Evolutionary conservation across 2,113 vertebrate species (phyloP).

Genomic region (Tinamus guttatus): DNA sequence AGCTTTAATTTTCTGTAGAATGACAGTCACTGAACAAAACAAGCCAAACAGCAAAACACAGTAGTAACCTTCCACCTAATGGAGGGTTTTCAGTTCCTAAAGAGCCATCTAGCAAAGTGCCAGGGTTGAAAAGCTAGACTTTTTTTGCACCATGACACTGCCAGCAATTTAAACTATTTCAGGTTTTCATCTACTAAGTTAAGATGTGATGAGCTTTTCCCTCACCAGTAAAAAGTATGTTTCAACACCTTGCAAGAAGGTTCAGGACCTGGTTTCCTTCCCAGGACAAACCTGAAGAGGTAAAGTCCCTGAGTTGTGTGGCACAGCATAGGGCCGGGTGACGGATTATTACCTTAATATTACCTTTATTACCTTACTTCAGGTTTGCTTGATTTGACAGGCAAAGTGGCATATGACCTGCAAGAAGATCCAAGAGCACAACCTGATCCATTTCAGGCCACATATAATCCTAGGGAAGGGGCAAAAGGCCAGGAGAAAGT

Average conservation of each 20-base stretch:
- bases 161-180: neutral
- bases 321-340: neutral
- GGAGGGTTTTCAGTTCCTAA: neutral
- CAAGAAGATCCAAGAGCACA: neutral
- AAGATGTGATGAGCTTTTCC: neutral
- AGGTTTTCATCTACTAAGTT: neutral
- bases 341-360: neutral
- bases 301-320: neutral
- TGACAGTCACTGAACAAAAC: neutral
- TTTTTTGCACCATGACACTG: neutral
- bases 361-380: neutral
- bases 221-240: neutral
- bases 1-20: constrained; percentile 23
- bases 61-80: neutral
- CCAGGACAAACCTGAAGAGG: neutral
- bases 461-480: neutral
- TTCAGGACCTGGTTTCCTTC: neutral
- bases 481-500: neutral
- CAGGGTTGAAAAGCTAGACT: neutral
- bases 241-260: neutral
- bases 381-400: neutral
- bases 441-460: neutral
- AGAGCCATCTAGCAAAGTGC: accelerated
- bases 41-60: accelerated
- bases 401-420: accelerated